These are phyloP conservation scores for Vireo griseus DNA, from an alignment of 2,797 vertebrate species.

Conservation along the genomic window DNA sequence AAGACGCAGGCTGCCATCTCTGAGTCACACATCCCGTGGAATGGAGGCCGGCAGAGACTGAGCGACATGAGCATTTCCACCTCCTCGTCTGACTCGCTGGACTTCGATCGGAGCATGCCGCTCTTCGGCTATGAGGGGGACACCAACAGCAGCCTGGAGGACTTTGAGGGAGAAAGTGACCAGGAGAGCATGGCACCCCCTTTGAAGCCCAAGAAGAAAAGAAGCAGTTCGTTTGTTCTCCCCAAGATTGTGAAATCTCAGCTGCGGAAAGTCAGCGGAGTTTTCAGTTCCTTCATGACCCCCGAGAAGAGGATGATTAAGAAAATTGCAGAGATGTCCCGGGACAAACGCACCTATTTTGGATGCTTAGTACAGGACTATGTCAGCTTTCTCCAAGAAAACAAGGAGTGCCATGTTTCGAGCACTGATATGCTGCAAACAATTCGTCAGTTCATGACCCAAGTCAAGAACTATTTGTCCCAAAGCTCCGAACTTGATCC, in stretches of 20 bases:
- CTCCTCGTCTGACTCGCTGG: slow-evolving; percentile 94
- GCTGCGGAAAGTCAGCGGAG: slow-evolving; percentile 89
- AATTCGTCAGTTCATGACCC: slow-evolving; percentile 94
- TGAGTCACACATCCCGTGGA: slow-evolving; percentile 69
- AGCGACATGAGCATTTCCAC: slow-evolving; percentile 97
- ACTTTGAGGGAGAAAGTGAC: slow-evolving; percentile 89
- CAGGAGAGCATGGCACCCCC: slow-evolving; percentile 87
- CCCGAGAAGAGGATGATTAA: slow-evolving; percentile 90
- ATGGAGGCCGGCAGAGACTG: slow-evolving; percentile 81
- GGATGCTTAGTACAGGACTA: slow-evolving; percentile 97
- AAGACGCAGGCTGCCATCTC: slow-evolving; percentile 30
- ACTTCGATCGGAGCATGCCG: slow-evolving; percentile 85
- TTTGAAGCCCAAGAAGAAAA: slow-evolving; percentile 83
- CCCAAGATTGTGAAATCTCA: slow-evolving; percentile 89
- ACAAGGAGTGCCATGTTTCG: slow-evolving; percentile 90
- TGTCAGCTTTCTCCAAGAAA: slow-evolving; percentile 92
- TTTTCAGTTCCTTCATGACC: slow-evolving; percentile 93
- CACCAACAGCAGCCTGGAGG: slow-evolving; percentile 90
- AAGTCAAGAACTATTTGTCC: slow-evolving; percentile 93
- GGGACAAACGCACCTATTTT: slow-evolving; percentile 92
- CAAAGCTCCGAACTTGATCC: slow-evolving; percentile 95
- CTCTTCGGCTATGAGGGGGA: slow-evolving; percentile 78
- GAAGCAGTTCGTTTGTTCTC: slow-evolving; percentile 84
- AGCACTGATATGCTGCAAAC: slow-evolving; percentile 92
- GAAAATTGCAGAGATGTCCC: slow-evolving; percentile 87